Evolutionary conservation across 2,113 vertebrate species (phyloP), one percentile per base, ranked within the genome.

Genomic region (Rhinichthys klamathensis): DNA sequence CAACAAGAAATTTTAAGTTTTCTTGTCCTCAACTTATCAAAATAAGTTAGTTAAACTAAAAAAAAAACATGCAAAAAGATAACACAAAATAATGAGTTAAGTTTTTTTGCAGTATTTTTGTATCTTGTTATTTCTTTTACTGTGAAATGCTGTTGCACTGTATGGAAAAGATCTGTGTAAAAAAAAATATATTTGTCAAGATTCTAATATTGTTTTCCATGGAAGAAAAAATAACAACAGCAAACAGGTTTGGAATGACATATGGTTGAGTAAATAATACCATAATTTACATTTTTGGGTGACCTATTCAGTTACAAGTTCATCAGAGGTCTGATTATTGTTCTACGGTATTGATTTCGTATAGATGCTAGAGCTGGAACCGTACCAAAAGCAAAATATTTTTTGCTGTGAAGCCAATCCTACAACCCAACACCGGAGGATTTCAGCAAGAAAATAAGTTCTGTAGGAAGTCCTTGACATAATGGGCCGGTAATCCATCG

Each of bases 271-370:
- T 54, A 54, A 32, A 76, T 21, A 76, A 76, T 41, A 11, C 7
- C 74, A 51, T 27, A 25, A 54, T 54, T 76, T 54, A 49, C 15
- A 54, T 51, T 32, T 70, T 54, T 51, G 44, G 74, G n/a, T 76
- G 74, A 27, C 74, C 46, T 32, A 49, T 21, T 51, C 46, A 21
- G 74, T 76, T 54, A 76, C 32, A 76, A 54, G 74, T 54, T 76
- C 74, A 76, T 13, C 73, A 30, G 46, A 76, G 49, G 25, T 76
- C 74, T 76, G 74, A 76, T 76, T 76, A 76, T 54, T 27, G 10
- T 25, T 54, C 49, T 54, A 16, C 46, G 15, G 15, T 32, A 76
- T 32, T 76, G 46, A 76, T 76, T 76, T 54, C 6, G 16, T 32
- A 69, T 18, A 38, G 32, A 70, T 23, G 15, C 35, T 7, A 35